Base-by-base conservation (phyloP, 1,140 invertebrate genomes). In the Caenorhabditis brenneri region DNA sequence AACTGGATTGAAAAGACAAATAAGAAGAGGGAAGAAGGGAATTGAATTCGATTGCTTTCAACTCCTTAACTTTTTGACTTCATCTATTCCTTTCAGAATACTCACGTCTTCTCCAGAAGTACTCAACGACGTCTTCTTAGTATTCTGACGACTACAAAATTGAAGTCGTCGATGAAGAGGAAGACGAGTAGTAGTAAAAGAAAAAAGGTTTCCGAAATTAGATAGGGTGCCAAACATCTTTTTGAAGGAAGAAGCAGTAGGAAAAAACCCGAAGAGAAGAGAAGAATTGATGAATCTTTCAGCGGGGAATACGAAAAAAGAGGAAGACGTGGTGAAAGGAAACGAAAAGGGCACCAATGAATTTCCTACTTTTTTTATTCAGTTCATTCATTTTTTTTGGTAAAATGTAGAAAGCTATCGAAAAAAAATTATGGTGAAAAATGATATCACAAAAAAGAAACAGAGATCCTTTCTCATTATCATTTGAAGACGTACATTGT, bases 161-260 rank as follows among this genome's bases (percentile, higher is more conserved):
- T 42, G 33, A 42, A 65, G 22, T 27, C 22, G 24, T 42, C 39
- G 39, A 42, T 22, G 49, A 51, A 16, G 31, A 36, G 6, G 36
- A 74, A n/a, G 36, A 42, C 5, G 7, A 15, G n/a, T 15, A 42
- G n/a, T n/a, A n/a, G n/a, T n/a, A n/a, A n/a, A n/a, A n/a, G 24
- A 58, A 74, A 74, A 74, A 74, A 74, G 36, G 65, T 74, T 42
- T 74, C 65, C 65, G 65, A 74, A 74, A 74, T 74, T 39, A 74
- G 65, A 74, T 74, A 74, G 65, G 36, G 65, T 42, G 65, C 65
- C 65, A 74, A 74, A 74, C 65, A 74, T 74, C 65, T 74, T 74
- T n/a, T 74, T 42, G 39, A 42, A 42, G 65, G 33, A 39, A n/a
- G 58, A 22, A 65, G 58, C n/a, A n/a, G n/a, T n/a, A n/a, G n/a